phyloP scores from a whole-genome alignment of 1,140 invertebrate genomes.

The Phenacoccus solenopsis region DNA sequence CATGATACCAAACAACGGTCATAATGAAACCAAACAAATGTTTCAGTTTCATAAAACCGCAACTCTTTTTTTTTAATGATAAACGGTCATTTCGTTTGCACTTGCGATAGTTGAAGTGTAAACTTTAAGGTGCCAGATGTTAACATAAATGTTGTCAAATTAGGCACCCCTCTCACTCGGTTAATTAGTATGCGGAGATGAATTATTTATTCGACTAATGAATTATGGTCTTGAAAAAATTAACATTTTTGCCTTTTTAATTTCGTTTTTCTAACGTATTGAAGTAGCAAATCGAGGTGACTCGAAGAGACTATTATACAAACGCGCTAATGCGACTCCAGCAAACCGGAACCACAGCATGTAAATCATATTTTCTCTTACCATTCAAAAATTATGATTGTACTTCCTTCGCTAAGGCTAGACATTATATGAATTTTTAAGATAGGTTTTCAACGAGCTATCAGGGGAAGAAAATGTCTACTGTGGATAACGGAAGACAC shows the following conservation, averaged over 20 bases:
- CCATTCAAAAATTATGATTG: not conserved
- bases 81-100: not conserved
- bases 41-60: not conserved
- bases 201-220: not conserved
- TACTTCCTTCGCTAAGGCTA: not conserved
- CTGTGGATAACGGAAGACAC: not conserved
- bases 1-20: too few species aligned
- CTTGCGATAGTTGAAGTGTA: not conserved
- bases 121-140: not conserved
- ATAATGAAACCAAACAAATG: too few species aligned
- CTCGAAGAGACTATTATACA: not conserved
- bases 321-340: not conserved
- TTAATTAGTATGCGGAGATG: not conserved
- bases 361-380: not conserved
- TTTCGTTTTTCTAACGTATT: not conserved
- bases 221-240: not conserved
- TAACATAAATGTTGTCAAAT: not conserved
- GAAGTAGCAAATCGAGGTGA: not conserved
- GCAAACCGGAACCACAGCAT: not conserved
- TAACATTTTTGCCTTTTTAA: not conserved
- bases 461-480: too few species aligned
- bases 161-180: too few species aligned
- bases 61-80: not conserved
- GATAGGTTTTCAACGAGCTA: too few species aligned
- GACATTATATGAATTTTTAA: too few species aligned